Percentiles rank a stretch among this genome's conserved stretches.
phyloP scores from a whole-genome alignment of 2,888 invertebrate species.

The Tiliacea citrago region DNA sequence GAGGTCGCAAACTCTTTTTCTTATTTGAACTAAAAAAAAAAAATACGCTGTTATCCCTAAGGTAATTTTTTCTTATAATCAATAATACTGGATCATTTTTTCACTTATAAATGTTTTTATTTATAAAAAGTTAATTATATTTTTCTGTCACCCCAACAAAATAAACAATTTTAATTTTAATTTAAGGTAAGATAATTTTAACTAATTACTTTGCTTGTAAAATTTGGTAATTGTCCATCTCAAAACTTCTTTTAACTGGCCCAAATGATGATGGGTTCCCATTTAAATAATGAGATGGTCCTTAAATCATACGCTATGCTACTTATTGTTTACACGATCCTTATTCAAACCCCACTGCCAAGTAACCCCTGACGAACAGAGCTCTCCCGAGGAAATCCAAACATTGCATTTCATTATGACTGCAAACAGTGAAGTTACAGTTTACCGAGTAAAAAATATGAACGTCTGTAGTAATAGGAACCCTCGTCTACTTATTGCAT shows the following conservation, averaged over 20 bases:
- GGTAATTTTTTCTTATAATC: no score
- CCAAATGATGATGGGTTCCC: neutral
- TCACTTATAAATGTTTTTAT: no score
- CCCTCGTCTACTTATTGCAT: slow-evolving; percentile 20
- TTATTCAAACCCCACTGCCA: slow-evolving; percentile 2
- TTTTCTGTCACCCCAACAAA: no score
- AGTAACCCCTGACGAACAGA: slow-evolving; percentile 14
- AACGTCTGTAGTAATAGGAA: slow-evolving; percentile 10
- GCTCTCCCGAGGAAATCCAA: slow-evolving; percentile 30
- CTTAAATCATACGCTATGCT: slow-evolving; percentile 33
- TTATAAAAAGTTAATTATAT: no score
- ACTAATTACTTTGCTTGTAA: neutral
- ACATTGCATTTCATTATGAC: slow-evolving; percentile 56
- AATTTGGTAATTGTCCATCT: neutral
- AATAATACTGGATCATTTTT: no score
- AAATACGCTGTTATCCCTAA: no score
- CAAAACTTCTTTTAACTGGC: neutral
- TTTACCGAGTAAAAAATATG: slow-evolving; percentile 41
- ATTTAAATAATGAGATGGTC: slow-evolving; percentile 26
- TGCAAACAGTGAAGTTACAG: slow-evolving; percentile 46
- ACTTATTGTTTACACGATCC: slow-evolving; percentile 30
- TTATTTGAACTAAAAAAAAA: slow-evolving; percentile 94
- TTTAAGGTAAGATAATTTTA: no score
- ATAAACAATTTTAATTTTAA: no score
- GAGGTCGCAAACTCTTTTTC: slow-evolving; percentile 95